Base-by-base conservation (phyloP, 2,797 vertebrate species). In the Rousettus madagascariensis region DNA sequence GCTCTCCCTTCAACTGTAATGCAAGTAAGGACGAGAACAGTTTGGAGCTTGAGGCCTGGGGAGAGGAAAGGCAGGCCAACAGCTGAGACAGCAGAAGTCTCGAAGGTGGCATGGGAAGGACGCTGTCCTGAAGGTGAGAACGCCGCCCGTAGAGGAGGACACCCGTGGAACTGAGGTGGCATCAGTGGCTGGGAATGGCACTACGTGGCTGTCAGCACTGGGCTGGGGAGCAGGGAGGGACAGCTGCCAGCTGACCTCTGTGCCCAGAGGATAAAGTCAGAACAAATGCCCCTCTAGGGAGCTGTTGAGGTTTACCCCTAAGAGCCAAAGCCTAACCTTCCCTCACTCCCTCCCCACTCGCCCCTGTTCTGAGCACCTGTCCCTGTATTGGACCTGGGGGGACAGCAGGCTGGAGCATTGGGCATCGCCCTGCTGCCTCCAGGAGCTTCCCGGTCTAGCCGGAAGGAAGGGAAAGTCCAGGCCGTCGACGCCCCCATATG, bases 141-240 rank as follows among this genome's bases (percentile, higher is more conserved):
- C 10, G 12, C 5, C 6, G 1, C 46, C 36, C 4, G 5, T 5
- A 55, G 75, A 41, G 28, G 61, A 53, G n/a, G 41, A 49, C 49
- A 28, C n/a, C 24, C 2, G 30, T 24, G 17, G 68, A 46, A 24
- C 2, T 12, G 4, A 4, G 43, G 68, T 19, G 19, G 0, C 0
- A 5, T 0, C 3, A 3, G 43, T 22, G 22, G n/a, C 46, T 51
- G 61, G 46, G 38, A 65, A 17, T 0, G 1, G 36, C 20, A 3
- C 20, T 24, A 8, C 2, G 0, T 8, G 66, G 69, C 30, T 51
- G 4, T 19, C 2, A 6, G 57, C 30, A 8, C 30, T 0, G 0
- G 24, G 41, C 49, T 30, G 19, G 43, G 17, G 5, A 16, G 20
- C n/a, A 30, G 22, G 36, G 51, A 59, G 1, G 51, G 7, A 43